Evolutionary conservation across 2,113 vertebrate genomes (phyloP), one percentile per base, ranked within the genome.

Genomic region (Salminus brasiliensis): DNA sequence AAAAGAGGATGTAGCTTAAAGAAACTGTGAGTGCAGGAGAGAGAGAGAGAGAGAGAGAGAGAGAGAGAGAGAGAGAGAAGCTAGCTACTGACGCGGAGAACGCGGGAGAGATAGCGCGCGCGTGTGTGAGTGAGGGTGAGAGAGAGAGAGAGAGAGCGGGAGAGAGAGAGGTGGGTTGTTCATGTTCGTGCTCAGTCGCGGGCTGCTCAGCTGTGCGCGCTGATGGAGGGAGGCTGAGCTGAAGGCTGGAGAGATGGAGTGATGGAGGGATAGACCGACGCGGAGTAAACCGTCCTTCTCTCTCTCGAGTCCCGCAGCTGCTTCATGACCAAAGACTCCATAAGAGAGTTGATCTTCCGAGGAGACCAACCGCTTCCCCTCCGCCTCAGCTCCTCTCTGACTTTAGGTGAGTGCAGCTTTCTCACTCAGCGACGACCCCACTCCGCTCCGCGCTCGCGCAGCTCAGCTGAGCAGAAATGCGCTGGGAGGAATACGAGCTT

Each of bases 331-430:
- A 36, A 41, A 43, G 47, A 68, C 74, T 13, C 34, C 63, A 43
- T 8, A 18, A 45, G 41, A 34, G 75, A 67, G 75, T 77, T 69
- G 34, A n/a, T 45, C 41, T 32, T 3, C 2, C 32, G 32, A 10
- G 30, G 49, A 34, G 21, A 27, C 65, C 29, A 68, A 49, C 30
- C 49, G 34, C 23, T 29, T 53, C 30, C 27, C 7, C 5, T 11
- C 25, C 43, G 23, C 32, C 4, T 49, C 43, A 18, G 36, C 47
- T 49, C n/a, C 7, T 27, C 34, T 43, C n/a, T 16, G 34, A 59
- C 66, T 78, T 71, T 2, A 62, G 67, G 67, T 78, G 27, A 78
- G 67, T 62, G 45, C 63, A 30, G 23, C n/a, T 45, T 47, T 2
- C 12, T 2, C 16, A 2, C 4, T 1, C 1, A 15, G 43, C 43